Conservation (phyloP, 92 coral and sea anemone genomes). For the Parazoanthus atlanticus region DNA sequence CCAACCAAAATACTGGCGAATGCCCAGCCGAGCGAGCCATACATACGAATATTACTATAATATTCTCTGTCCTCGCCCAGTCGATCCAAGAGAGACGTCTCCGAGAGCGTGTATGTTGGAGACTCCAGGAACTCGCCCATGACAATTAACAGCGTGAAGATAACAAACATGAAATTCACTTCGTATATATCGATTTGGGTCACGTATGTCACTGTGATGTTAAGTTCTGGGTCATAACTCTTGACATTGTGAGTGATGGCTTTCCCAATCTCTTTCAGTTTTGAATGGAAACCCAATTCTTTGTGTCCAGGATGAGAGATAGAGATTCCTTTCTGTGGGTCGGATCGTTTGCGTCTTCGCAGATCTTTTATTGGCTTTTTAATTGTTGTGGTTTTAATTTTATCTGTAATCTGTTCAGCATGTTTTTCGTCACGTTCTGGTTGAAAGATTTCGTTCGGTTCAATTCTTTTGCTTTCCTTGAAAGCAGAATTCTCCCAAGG, state of each 20-base stretch:
- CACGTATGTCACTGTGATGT: slow-evolving; percentile 45
- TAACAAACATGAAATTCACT: slow-evolving; percentile 52
- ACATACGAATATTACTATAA: slow-evolving; percentile 61
- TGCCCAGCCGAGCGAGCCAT: slow-evolving; percentile 79
- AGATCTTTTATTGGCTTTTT: neutral
- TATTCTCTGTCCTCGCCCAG: slow-evolving; percentile 63
- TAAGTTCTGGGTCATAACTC: slow-evolving; percentile 17
- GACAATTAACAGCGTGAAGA: slow-evolving; percentile 57
- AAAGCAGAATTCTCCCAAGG: neutral
- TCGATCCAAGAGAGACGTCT: slow-evolving; percentile 68
- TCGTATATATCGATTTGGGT: slow-evolving; percentile 60
- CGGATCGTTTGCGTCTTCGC: neutral
- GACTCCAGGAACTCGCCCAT: slow-evolving; percentile 73
- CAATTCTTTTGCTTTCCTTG: neutral
- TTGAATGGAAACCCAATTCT: neutral
- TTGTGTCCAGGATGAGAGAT: neutral
- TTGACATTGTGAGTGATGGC: slow-evolving; percentile 7
- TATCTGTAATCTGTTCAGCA: neutral
- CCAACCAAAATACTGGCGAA: slow-evolving; percentile 76
- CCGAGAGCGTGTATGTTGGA: slow-evolving; percentile 68
- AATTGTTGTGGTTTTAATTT: neutral
- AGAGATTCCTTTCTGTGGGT: neutral
- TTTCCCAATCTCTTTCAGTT: slow-evolving; percentile 21
- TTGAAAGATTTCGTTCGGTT: neutral
- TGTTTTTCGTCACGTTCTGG: neutral